Base-by-base conservation (phyloP, 2,888 invertebrate genomes). In the Tricholauxania praeusta region DNA sequence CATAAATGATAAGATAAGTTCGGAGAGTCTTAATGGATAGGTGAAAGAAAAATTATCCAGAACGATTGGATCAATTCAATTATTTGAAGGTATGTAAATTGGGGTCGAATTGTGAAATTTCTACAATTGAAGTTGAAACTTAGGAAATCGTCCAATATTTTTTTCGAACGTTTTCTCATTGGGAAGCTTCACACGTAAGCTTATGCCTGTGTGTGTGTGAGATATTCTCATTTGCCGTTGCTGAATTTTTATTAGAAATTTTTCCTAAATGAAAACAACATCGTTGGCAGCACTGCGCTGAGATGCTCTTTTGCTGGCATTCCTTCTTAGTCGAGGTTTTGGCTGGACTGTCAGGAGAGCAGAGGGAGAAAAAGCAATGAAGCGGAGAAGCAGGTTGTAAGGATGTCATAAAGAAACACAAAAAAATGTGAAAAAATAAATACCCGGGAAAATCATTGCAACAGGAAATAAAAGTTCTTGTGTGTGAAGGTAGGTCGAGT, bases 201-300 rank as follows among this genome's bases (percentile, higher is more conserved):
- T 3, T 28, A 28, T 28, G 4, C 4, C 4, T 28, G 28, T 28
- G 28, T 15, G 22, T 48, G 57, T 69, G 60, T 51, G 48, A 22
- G 69, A 32, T 66, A 60, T 57, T 53, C 63, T 80, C 79, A 82
- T 83, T 82, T 82, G 81, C 82, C 80, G 10, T 10, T 39, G 78
- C 76, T 82, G 82, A 81, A 82, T 82, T 83, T 83, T 82, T 81
- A 80, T 81, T 81, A 80, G 79, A 82, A 81, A 83, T 81, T 83
- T 80, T 80, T 79, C 79, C 78, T 76, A 78, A 81, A 78, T 79
- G 79, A 76, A 78, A 76, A 32, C 15, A 12, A 17, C 39, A 32
- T 32, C 39, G 39, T 39, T 39, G 39, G 39, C 10, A 7, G 39
- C 10, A 1, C 39, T 39, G 39, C 10, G 39, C 5, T 39, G 39